Evolutionary conservation across 1,140 invertebrate genomes (phyloP).

Genomic region (Calliphora vicina): DNA sequence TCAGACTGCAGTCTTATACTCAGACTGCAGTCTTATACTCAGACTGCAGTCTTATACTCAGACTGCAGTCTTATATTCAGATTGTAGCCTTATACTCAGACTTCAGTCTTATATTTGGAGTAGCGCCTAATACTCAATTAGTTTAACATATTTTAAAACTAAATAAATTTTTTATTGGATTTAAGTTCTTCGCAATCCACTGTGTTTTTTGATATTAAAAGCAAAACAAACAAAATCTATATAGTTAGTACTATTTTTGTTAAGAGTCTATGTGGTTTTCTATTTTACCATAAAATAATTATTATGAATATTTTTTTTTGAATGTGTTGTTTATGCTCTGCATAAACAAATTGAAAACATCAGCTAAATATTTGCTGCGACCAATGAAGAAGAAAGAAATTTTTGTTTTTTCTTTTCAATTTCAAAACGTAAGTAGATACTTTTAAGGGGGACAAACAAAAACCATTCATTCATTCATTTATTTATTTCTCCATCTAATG

Average conservation of each 20-base stretch:
- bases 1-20: no score
- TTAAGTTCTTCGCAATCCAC: background rate
- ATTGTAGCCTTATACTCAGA: no score
- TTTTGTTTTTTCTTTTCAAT: background rate
- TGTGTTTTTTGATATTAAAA: no score
- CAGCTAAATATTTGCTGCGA: background rate
- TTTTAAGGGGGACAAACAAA: background rate
- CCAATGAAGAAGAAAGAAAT: conserved; percentile 4
- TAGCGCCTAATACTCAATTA: no score
- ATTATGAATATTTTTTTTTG: background rate
- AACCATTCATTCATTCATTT: background rate
- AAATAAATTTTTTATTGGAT: background rate
- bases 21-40: no score
- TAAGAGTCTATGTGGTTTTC: background rate
- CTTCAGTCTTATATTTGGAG: no score
- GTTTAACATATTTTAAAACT: no score
- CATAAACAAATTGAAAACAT: background rate
- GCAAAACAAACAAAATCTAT: no score
- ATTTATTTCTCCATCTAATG: background rate
- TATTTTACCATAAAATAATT: background rate
- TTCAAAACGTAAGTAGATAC: background rate
- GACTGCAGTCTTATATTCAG: no score
- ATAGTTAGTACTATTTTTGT: no score
- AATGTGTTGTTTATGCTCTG: background rate
- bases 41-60: no score